Evolutionary conservation across 2,888 invertebrate genomes (phyloP).

Genomic region (Drosophila helvetica): DNA sequence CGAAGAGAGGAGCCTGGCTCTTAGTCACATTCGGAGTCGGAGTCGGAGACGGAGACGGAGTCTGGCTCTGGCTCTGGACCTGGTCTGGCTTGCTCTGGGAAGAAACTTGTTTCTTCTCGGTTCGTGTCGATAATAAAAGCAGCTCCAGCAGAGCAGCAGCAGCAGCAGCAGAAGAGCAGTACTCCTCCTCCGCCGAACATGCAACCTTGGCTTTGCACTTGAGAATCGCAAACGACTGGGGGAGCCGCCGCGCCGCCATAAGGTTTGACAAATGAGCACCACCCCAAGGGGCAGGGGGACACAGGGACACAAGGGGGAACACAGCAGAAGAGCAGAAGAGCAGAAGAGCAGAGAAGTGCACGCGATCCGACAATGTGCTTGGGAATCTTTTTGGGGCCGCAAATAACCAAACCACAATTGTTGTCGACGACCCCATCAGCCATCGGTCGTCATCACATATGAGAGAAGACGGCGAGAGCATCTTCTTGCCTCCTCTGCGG

Average conservation of each 20-base stretch:
- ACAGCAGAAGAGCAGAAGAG: background rate
- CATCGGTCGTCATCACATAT: constrained; percentile 29
- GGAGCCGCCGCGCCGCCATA: constrained; percentile 41
- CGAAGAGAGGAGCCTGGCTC: constrained; percentile 32
- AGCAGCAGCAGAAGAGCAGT: constrained; percentile 13
- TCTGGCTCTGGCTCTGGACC: constrained; percentile 23
- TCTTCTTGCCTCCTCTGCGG: constrained; percentile 2
- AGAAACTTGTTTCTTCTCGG: constrained; percentile 9
- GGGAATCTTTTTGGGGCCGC: constrained; percentile 59
- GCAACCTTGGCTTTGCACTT: constrained; percentile 75
- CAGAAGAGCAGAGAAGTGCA: constrained; percentile 36
- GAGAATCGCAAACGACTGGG: constrained; percentile 46
- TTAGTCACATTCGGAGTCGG: constrained; percentile 9
- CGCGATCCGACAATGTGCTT: constrained; percentile 71
- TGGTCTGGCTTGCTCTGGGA: constrained; percentile 5
- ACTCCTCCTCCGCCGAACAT: constrained; percentile 38
- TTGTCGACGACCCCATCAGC: constrained; percentile 49
- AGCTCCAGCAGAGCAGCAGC: constrained; percentile 18
- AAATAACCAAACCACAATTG: constrained; percentile 61
- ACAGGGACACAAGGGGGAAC: background rate
- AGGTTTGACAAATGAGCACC: constrained; percentile 62
- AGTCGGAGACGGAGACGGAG: background rate
- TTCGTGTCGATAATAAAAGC: constrained; percentile 71
- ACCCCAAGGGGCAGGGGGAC: background rate
- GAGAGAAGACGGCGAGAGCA: constrained; percentile 1